These are phyloP conservation scores for Elachura formosa DNA, from an alignment of 2,113 vertebrate genomes.

Conservation along the genomic window DNA sequence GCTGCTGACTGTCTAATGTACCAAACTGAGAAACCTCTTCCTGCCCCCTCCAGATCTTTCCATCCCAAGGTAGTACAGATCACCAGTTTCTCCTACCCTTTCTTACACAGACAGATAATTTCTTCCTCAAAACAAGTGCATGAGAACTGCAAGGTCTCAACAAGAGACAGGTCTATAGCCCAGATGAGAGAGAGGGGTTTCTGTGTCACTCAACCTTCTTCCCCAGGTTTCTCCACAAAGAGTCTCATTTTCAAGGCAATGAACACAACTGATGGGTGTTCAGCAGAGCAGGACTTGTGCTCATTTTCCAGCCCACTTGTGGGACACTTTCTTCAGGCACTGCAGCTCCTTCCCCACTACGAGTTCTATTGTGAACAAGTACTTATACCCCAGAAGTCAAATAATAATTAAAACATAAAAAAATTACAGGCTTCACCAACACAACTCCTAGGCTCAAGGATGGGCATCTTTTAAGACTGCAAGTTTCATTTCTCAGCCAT, in stretches of 20 bases:
- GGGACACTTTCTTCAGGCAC: background rate
- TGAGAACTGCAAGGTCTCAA: background rate
- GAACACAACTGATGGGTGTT: background rate
- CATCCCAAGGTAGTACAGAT: background rate
- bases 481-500: background rate
- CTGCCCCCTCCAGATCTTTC: background rate
- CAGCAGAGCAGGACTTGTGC: background rate
- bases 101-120: background rate
- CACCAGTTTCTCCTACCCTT: background rate
- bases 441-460: background rate
- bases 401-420: background rate
- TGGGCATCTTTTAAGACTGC: background rate
- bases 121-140: background rate
- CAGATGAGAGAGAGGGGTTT: rapidly evolving
- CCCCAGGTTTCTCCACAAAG: background rate
- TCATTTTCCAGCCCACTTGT: background rate
- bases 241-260: background rate
- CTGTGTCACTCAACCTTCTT: background rate
- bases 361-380: background rate
- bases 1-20: background rate
- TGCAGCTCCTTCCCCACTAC: background rate
- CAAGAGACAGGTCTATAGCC: background rate
- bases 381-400: background rate
- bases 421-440: background rate
- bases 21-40: background rate